Conservation (phyloP, 2,113 vertebrate genomes). For the Triplophysa tibetana region DNA sequence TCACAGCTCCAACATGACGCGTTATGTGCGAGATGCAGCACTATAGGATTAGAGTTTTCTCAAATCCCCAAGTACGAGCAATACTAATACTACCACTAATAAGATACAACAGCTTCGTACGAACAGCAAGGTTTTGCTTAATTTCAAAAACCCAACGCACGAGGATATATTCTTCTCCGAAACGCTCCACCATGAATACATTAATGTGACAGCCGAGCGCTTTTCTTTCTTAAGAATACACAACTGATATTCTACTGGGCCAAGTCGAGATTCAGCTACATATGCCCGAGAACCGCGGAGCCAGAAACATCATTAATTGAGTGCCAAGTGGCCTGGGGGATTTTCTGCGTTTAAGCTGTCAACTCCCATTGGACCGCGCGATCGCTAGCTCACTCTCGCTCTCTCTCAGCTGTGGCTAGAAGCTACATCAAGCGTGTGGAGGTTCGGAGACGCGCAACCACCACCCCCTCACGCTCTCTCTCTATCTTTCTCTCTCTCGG, state of each 20-base stretch:
- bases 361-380: conserved; percentile 51
- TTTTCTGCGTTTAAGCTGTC: conserved; percentile 59
- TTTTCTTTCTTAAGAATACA: conserved; percentile 55
- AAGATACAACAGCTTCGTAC: background rate
- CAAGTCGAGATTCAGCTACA: conserved; percentile 56
- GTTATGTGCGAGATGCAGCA: too few relatives aligned
- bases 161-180: conserved; percentile 38
- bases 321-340: conserved; percentile 61
- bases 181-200: conserved; percentile 49
- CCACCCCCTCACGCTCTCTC: conserved; percentile 25
- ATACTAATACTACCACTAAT: background rate
- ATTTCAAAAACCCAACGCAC: conserved; percentile 35
- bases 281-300: conserved; percentile 55
- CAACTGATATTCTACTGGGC: conserved; percentile 59
- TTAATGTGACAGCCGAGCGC: conserved; percentile 42
- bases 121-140: conserved; percentile 25
- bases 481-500: background rate
- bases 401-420: conserved; percentile 47
- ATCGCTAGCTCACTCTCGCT: conserved; percentile 48
- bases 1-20: too few relatives aligned
- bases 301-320: conserved; percentile 62
- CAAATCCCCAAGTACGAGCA: background rate
- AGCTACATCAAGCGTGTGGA: conserved; percentile 49
- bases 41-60: too few relatives aligned
- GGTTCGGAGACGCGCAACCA: conserved; percentile 51